Base-by-base conservation (phyloP, 2,797 vertebrate genomes). In the Malacoraja senta region DNA sequence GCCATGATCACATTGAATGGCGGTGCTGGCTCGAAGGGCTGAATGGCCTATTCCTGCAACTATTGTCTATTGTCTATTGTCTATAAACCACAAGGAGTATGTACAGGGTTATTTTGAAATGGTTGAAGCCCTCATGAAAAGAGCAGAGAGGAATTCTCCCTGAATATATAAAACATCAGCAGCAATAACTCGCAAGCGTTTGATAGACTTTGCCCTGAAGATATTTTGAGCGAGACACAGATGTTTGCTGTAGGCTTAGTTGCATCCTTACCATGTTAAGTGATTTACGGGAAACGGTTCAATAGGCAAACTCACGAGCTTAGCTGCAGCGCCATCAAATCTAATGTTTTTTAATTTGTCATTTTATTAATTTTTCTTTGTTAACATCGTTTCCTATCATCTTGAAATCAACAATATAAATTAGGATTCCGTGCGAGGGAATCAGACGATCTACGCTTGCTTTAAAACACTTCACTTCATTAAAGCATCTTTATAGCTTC, bases 341-440 rank as follows among this genome's bases (percentile, higher is more conserved):
- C 58, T 13, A 26, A 24, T 53, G 44, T 92, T 92, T 76, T 76
- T 12, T 15, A 38, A 26, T 74, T 72, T 91, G 21, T 24, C 74
- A 26, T 44, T 74, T 88, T 81, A 74, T 92, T 74, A 74, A 17
- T 74, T 38, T 53, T 21, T 58, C 53, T 24, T 76, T 35, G 13
- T 76, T 92, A 92, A 92, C 29, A 32, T 92, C 1, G 53, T 92
- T 53, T 74, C 90, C 53, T 74, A 71, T 74, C 71, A 74, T 76
- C 38, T 53, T 92, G 71, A 92, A 76, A 88, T 35, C 88, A 92
- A 58, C 71, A 74, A 76, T 58, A 74, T 26, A 72, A 76, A 74
- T 92, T 92, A 92, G 71, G 10, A 74, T 74, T 53, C 71, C 76
- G 90, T 12, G 17, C 90, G 58, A 74, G 72, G 74, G 38, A 92